Base-by-base conservation (phyloP, 2,797 vertebrate genomes). In the Poeciliopsis presidionis region DNA sequence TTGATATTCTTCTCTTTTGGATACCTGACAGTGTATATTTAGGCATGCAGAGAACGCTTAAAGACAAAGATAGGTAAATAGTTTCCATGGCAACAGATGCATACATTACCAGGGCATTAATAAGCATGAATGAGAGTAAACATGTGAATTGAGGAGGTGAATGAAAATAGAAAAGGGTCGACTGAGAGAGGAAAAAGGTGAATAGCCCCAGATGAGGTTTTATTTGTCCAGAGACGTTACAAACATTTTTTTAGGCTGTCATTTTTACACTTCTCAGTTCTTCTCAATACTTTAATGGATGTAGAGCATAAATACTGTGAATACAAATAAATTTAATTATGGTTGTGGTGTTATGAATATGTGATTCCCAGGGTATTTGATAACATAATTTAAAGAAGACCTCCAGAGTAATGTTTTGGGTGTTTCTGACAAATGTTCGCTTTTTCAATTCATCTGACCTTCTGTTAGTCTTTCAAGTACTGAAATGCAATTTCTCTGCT, bases 11-110 rank as follows among this genome's bases (percentile, higher is more conserved):
- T 25, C 25, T 57, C 13, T 12, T 3, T 36, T 51, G 16, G 36
- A 12, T 78, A 72, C 69, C 63, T 28, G 59, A n/a, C 71, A 9
- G 0, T 33, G 46, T 43, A 75, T 14, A 30, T 7, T 45, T 30
- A 46, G 59, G 73, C 33, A 82, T 3, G 74, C 3, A 71, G 79
- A 85, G 84, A 89, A 90, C 87, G 87, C 91, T 86, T 90, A 88
- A 87, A 88, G 84, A 87, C 6, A 20, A 70, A 84, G 82, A 86
- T 92, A 92, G 81, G 88, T 92, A 91, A 91, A 84, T 57, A 0
- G 90, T 92, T 92, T 83, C 91, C 90, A 93, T 93, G 88, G 85
- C 88, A 92, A 84, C 90, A 77, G 84, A 88, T 90, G 76, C 86
- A 89, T 89, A 88, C 82, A 92, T 93, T 90, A 41, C 36, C 63